Percentiles rank a stretch among this genome's conserved stretches.
These are phyloP conservation scores for Centropyge bicolor DNA, from an alignment of 2,797 vertebrate genomes.

Conservation along the genomic window DNA sequence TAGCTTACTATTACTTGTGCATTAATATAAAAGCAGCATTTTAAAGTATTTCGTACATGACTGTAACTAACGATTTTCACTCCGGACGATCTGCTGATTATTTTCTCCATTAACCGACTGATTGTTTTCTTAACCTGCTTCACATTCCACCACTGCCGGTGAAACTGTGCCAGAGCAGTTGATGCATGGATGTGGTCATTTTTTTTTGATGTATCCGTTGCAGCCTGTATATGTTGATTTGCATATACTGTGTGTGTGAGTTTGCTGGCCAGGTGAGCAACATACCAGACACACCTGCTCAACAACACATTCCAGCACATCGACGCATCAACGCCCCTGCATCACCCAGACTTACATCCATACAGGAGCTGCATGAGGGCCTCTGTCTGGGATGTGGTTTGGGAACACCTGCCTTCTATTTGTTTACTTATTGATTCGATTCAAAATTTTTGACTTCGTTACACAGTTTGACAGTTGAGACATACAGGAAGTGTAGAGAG, in stretches of 20 bases:
- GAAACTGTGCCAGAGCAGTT: neutral
- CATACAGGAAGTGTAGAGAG: neutral
- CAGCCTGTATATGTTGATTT: neutral
- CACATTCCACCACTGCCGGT: neutral
- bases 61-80: neutral
- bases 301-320: neutral
- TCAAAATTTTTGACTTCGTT: neutral
- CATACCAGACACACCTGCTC: neutral
- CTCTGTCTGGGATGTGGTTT: neutral
- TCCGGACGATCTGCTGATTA: too few relatives aligned
- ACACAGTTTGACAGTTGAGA: neutral
- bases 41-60: neutral
- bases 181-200: neutral
- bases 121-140: too few relatives aligned
- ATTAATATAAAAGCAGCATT: neutral
- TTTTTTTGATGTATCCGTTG: neutral
- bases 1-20: neutral
- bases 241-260: neutral
- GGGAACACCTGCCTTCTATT: neutral
- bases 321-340: too few relatives aligned
- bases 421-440: neutral
- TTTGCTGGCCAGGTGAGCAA: neutral
- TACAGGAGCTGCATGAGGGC: neutral
- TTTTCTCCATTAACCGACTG: neutral
- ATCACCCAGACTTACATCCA: too few relatives aligned